Conservation (phyloP, 2,797 vertebrate species). For the Bovichtus diacanthus region DNA sequence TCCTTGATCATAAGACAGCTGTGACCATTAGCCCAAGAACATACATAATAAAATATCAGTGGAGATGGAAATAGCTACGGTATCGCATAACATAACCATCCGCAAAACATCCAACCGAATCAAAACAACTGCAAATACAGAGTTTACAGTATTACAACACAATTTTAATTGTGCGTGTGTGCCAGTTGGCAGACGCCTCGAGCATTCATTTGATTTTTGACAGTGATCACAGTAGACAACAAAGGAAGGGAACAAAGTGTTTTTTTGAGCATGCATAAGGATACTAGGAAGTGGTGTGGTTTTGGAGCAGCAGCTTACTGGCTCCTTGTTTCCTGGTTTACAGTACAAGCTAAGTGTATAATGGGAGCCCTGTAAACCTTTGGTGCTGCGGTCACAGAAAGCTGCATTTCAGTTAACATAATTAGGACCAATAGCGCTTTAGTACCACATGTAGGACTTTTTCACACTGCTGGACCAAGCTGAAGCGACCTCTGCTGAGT, state of each 20-base stretch:
- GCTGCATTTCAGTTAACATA: conserved; percentile 68
- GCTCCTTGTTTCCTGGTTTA: conserved; percentile 78
- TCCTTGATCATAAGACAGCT: conserved; percentile 1
- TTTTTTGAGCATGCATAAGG: conserved; percentile 21
- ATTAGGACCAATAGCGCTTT: conserved; percentile 68
- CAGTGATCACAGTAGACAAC: conserved; percentile 58
- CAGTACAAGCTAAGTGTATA: conserved; percentile 78
- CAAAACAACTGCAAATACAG: conserved; percentile 44
- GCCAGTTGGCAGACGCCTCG: conserved; percentile 33
- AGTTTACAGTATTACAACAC: conserved; percentile 39
- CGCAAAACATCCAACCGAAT: conserved; percentile 18
- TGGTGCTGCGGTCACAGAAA: conserved; percentile 74
- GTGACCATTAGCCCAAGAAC: conserved; percentile 11
- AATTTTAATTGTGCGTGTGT: conserved; percentile 17
- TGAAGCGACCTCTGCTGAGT: conserved; percentile 19
- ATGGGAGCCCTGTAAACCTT: conserved; percentile 78
- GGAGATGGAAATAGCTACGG: conserved; percentile 7
- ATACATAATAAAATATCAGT: neutral
- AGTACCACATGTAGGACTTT: conserved; percentile 50
- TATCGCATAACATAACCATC: conserved; percentile 25
- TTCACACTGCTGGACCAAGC: conserved; percentile 62
- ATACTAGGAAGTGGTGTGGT: conserved; percentile 72
- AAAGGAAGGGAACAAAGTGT: conserved; percentile 56
- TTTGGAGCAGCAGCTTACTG: conserved; percentile 66
- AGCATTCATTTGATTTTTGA: conserved; percentile 42